Conservation (phyloP, 1,140 invertebrate species). For the Drosophila dunni region DNA sequence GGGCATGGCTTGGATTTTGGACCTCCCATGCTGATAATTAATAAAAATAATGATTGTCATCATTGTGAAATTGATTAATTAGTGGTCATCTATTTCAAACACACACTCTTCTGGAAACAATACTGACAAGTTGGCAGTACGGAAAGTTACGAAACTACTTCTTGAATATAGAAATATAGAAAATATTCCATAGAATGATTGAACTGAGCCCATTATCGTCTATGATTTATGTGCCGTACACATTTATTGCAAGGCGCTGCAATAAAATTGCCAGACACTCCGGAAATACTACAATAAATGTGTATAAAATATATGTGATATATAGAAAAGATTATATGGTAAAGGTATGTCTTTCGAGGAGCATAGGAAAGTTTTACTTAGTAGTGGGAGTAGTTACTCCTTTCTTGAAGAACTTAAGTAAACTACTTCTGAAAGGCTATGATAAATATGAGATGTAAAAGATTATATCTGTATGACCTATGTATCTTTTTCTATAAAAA, state of each 20-base stretch:
- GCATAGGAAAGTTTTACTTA: too few species aligned
- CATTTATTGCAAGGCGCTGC: conserved; percentile 3
- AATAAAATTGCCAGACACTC: background rate
- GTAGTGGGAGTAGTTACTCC: too few species aligned
- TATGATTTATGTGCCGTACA: background rate
- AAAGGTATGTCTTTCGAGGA: too few species aligned
- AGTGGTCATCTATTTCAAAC: background rate
- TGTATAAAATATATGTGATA: too few species aligned
- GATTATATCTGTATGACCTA: too few species aligned
- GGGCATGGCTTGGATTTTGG: conserved; percentile 5
- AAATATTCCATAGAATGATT: background rate
- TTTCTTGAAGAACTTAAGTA: too few species aligned
- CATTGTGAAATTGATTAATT: conserved; percentile 22
- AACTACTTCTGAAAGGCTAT: too few species aligned
- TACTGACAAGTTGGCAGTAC: background rate
- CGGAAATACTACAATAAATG: conserved; percentile 18
- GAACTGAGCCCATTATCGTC: background rate
- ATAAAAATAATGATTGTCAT: conserved; percentile 13
- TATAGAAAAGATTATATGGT: too few species aligned
- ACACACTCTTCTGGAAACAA: background rate
- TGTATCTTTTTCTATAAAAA: too few species aligned
- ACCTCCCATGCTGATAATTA: background rate
- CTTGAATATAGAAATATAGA: too few species aligned
- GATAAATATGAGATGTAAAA: too few species aligned
- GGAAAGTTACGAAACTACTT: too few species aligned